These are phyloP conservation scores for Callosobruchus maculatus DNA, from an alignment of 2,888 invertebrate species.

Conservation along the genomic window DNA sequence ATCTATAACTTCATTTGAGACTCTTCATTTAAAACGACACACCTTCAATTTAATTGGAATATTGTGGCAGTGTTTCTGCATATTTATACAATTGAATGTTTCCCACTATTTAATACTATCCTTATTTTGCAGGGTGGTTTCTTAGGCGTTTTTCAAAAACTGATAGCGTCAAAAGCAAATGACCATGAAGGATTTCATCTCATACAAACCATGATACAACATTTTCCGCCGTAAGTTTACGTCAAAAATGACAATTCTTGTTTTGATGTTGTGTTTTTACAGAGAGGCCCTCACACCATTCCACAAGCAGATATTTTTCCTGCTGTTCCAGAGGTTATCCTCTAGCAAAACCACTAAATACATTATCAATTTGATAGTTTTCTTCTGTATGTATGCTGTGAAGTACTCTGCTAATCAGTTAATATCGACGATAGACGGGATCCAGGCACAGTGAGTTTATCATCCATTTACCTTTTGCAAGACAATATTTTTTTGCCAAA, in stretches of 20 bases:
- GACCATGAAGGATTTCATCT: conserved; percentile 96
- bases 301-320: conserved; percentile 82
- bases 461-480: conserved; percentile 1
- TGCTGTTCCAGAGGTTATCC: conserved; percentile 90
- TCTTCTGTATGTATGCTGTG: conserved; percentile 82
- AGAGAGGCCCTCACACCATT: conserved; percentile 72
- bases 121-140: conserved; percentile 61
- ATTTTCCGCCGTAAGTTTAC: conserved; percentile 70
- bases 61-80: not conserved
- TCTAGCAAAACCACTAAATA: conserved; percentile 95
- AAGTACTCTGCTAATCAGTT: conserved; percentile 74
- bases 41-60: too few species aligned
- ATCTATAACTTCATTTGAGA: too few species aligned
- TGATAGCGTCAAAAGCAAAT: conserved; percentile 90
- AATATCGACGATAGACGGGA: conserved; percentile 75
- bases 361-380: conserved; percentile 84
- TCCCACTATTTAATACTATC: not conserved
- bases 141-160: conserved; percentile 93
- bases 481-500: too few species aligned
- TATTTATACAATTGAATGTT: not conserved
- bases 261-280: conserved; percentile 32
- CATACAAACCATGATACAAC: conserved; percentile 78
- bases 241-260: not conserved
- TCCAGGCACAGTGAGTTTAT: conserved; percentile 72
- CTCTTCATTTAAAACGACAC: too few species aligned